Percentiles rank a stretch among this genome's conserved stretches.
phyloP scores from a whole-genome alignment of 2,113 vertebrate species.

The Lophochroa leadbeateri region DNA sequence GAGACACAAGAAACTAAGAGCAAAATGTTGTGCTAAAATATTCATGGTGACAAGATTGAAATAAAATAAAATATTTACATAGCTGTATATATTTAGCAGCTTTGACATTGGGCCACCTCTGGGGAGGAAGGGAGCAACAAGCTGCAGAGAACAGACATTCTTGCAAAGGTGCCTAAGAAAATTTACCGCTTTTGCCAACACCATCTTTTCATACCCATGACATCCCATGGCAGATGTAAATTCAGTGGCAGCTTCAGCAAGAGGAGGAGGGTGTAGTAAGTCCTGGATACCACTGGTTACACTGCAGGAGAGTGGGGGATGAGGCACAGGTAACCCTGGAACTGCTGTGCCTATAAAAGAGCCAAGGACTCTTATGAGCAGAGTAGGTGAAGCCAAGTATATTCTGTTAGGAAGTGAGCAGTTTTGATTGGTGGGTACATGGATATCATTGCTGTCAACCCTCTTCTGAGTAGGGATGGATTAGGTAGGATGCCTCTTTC shows the following conservation, averaged over 20 bases:
- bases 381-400: neutral
- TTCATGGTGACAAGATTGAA: constrained; percentile 55
- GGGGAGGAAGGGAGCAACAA: neutral
- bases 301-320: neutral
- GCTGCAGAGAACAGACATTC: neutral
- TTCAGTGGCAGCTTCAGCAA: neutral
- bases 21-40: constrained; percentile 68
- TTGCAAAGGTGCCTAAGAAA: neutral
- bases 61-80: constrained; percentile 58
- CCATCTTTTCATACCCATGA: neutral
- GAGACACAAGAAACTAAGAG: constrained; percentile 14
- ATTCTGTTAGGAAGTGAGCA: neutral
- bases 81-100: constrained; percentile 6
- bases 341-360: neutral
- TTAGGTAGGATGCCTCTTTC: neutral
- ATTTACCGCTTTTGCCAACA: neutral
- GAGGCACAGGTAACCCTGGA: neutral
- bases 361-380: neutral
- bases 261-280: neutral
- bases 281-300: neutral
- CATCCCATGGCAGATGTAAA: neutral
- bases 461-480: neutral
- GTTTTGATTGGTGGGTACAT: neutral
- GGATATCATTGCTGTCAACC: neutral
- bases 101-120: constrained; percentile 26